Conservation (phyloP, 1,140 invertebrate species). For the Ceratoteleas bidentatus region DNA sequence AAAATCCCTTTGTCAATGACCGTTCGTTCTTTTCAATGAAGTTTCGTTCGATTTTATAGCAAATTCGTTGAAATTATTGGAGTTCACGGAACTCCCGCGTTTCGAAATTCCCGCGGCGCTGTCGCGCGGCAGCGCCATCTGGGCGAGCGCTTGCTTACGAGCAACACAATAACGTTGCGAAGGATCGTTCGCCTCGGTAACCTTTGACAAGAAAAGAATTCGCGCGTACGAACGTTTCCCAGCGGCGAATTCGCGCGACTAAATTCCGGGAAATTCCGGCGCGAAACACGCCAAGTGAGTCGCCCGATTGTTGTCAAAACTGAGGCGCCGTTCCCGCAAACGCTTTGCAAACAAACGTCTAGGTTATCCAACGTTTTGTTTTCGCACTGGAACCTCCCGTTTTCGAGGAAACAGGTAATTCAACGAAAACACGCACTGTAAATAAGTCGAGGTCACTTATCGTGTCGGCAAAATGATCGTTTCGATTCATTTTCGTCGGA, state of each 20-base stretch:
- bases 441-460: too few relatives aligned
- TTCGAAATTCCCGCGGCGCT: not conserved
- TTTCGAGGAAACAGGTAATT: not conserved
- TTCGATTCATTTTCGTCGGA: not conserved
- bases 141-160: not conserved
- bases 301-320: not conserved
- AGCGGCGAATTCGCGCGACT: too few relatives aligned
- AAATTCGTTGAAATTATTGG: too few relatives aligned
- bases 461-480: not conserved
- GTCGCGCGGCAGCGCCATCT: not conserved
- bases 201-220: constrained; percentile 14
- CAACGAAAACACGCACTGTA: too few relatives aligned
- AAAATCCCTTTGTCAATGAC: too few relatives aligned
- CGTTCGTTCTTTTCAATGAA: too few relatives aligned
- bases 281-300: not conserved
- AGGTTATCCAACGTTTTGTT: constrained; percentile 32
- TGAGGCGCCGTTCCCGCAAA: not conserved
- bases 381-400: not conserved
- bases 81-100: not conserved
- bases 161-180: constrained; percentile 37
- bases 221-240: too few relatives aligned
- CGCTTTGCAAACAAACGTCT: constrained; percentile 12
- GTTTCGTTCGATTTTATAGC: too few relatives aligned
- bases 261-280: too few relatives aligned
- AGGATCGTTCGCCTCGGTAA: constrained; percentile 11